Percentiles rank a stretch among this genome's conserved stretches.
phyloP scores from a whole-genome alignment of 2,888 invertebrate genomes.

The Baccha elongata region DNA sequence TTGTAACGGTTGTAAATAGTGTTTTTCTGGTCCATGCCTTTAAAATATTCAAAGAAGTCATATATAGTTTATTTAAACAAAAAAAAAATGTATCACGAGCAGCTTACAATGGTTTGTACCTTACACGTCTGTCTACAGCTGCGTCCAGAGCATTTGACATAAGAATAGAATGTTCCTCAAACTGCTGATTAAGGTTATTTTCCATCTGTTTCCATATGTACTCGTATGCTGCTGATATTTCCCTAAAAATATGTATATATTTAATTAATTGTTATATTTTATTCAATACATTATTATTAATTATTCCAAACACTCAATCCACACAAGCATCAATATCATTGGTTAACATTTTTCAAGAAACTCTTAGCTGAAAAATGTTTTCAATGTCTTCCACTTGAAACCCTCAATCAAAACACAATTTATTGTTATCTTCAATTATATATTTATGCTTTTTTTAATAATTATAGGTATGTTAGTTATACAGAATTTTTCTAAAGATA shows the following conservation, averaged over 20 bases:
- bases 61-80: not conserved
- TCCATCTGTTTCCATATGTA: constrained; percentile 77
- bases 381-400: constrained; percentile 29
- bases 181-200: constrained; percentile 77
- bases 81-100: not conserved
- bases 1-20: constrained; percentile 84
- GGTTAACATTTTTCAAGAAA: constrained; percentile 2
- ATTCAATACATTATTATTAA: too few species aligned
- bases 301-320: not conserved
- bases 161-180: constrained; percentile 84
- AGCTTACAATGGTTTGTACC: constrained; percentile 82
- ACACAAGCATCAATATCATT: constrained; percentile 1
- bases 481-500: not conserved
- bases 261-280: too few species aligned
- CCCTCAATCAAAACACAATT: constrained; percentile 57
- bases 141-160: constrained; percentile 88
- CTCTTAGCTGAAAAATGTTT: constrained; percentile 4
- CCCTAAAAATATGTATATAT: constrained; percentile 78
- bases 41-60: not conserved
- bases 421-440: constrained; percentile 53
- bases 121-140: constrained; percentile 85
- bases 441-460: not conserved
- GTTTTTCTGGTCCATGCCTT: constrained; percentile 81
- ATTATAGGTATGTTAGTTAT: too few species aligned
- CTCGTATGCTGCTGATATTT: constrained; percentile 77